A percentile compares a stretch with the other conserved stretches of the same genome.
These are phyloP conservation scores for Euzetes globulus DNA, from an alignment of 2,888 invertebrate genomes.

Conservation along the genomic window DNA sequence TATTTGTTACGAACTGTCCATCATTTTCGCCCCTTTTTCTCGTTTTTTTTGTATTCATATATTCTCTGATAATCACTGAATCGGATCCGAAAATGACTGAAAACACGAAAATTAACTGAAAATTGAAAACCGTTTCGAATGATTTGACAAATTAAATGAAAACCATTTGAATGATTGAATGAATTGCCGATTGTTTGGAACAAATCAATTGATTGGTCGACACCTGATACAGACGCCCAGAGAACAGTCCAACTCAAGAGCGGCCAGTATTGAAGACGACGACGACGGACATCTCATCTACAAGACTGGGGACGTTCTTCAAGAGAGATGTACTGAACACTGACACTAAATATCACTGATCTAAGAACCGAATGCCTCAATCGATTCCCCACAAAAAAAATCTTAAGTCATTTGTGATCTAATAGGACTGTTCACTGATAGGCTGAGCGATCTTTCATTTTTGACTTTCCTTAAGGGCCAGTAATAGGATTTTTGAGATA, in stretches of 20 bases:
- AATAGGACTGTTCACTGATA: neutral
- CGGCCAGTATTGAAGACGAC: constrained; percentile 93
- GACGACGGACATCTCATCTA: constrained; percentile 99
- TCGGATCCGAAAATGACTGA: neutral
- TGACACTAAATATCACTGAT: no score
- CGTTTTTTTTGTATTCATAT: neutral
- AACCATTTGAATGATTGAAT: neutral
- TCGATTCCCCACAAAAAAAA: neutral
- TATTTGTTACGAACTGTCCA: constrained; percentile 6
- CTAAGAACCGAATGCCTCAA: neutral
- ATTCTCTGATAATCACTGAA: neutral
- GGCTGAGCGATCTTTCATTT: neutral
- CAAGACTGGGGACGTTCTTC: constrained; percentile 96
- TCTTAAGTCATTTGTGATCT: neutral
- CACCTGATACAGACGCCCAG: neutral
- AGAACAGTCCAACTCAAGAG: constrained; percentile 38
- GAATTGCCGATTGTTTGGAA: neutral
- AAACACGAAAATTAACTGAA: constrained; percentile 14
- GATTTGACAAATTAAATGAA: neutral
- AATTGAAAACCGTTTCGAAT: neutral
- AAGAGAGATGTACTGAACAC: constrained; percentile 73
- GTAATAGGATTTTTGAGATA: constrained; percentile 7
- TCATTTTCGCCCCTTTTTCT: constrained; percentile 23
- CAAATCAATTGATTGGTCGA: neutral
- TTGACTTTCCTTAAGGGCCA: neutral